Evolutionary conservation across 2,113 vertebrate genomes (phyloP).

Genomic region (Cryptomyrus ogoouensis): DNA sequence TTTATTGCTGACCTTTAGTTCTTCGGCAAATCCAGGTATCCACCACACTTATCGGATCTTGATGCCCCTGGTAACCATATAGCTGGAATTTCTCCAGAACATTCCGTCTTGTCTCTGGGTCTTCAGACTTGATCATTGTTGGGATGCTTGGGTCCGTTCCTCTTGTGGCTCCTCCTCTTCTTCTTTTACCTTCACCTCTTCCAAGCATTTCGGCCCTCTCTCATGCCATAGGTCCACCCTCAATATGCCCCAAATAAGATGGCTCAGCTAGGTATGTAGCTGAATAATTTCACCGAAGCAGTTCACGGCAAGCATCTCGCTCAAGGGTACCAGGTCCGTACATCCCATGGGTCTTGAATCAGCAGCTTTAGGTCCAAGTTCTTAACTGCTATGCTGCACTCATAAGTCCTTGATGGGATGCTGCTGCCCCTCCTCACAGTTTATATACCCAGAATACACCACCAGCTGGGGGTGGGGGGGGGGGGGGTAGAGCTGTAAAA

Average conservation of each 20-base stretch:
- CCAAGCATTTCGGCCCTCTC: neutral
- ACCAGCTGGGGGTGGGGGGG: neutral
- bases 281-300: neutral
- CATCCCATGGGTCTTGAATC: slow-evolving; percentile 5
- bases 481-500: neutral
- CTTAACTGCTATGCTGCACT: neutral
- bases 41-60: neutral
- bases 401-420: neutral
- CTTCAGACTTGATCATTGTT: neutral
- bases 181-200: neutral
- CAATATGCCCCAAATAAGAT: neutral
- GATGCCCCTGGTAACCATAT: neutral
- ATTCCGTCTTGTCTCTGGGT: neutral
- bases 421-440: neutral
- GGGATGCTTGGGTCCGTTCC: neutral
- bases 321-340: neutral
- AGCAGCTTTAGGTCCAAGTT: slow-evolving; percentile 9
- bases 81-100: neutral
- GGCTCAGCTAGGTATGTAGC: neutral
- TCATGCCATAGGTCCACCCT: neutral
- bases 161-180: neutral
- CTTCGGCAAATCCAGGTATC: neutral
- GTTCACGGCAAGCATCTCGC: neutral
- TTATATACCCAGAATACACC: neutral
- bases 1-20: neutral